Evolutionary conservation across 2,797 vertebrate genomes (phyloP).

Genomic region (Rhinoraja longicauda): DNA sequence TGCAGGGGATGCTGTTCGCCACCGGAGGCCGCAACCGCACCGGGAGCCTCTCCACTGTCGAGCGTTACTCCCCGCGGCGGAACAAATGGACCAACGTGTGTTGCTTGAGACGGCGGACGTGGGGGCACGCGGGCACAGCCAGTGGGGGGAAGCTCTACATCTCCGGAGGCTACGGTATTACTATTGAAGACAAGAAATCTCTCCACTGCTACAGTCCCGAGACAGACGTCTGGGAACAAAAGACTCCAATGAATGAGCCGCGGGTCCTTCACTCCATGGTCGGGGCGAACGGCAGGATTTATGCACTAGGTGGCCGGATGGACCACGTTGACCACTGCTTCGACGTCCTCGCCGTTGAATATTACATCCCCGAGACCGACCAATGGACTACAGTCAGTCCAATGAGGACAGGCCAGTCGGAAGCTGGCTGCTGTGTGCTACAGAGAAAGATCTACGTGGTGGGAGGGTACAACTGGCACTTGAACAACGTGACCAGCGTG

Average conservation of each 20-base stretch:
- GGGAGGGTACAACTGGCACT: constrained; percentile 94
- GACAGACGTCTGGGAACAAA: constrained; percentile 81
- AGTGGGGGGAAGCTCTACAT: constrained; percentile 74
- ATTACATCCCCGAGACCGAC: constrained; percentile 79
- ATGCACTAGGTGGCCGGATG: constrained; percentile 87
- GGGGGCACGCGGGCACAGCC: constrained; percentile 85
- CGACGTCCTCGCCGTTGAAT: constrained; percentile 84
- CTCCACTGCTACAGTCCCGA: constrained; percentile 81
- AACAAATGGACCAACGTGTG: constrained; percentile 85
- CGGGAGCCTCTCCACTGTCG: constrained; percentile 85
- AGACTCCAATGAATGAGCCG: constrained; percentile 86
- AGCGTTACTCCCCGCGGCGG: constrained; percentile 81
- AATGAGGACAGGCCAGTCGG: constrained; percentile 89
- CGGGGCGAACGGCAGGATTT: constrained; percentile 63
- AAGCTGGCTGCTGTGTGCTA: constrained; percentile 84
- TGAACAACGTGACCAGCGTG: constrained; percentile 93
- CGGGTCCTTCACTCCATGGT: constrained; percentile 90
- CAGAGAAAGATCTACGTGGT: constrained; percentile 83
- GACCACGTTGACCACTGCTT: constrained; percentile 95
- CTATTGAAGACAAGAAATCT: constrained; percentile 87
- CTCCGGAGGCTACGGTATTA: constrained; percentile 88
- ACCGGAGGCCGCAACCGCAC: constrained; percentile 90
- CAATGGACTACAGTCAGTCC: constrained; percentile 93
- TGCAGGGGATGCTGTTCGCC: constrained; percentile 76
- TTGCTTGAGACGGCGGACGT: constrained; percentile 84